Evolutionary conservation across 2,113 vertebrate species (phyloP).

Genomic region (Hoplias malabaricus): DNA sequence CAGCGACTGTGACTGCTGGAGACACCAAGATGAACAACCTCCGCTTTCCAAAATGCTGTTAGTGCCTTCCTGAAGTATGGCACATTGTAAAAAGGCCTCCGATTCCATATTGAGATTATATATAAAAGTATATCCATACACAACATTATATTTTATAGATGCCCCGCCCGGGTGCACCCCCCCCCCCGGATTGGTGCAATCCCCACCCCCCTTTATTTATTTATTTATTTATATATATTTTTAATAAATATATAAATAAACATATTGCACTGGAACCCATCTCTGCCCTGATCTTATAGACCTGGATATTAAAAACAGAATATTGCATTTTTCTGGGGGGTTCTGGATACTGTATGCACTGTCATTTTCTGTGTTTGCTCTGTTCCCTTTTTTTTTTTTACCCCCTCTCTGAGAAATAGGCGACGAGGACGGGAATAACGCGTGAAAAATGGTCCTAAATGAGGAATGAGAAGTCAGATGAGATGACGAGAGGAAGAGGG

Average conservation of each 20-base stretch:
- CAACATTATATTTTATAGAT: constrained; percentile 80
- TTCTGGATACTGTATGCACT: constrained; percentile 45
- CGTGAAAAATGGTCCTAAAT: constrained; percentile 72
- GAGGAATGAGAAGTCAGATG: constrained; percentile 58
- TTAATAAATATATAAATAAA: constrained; percentile 80
- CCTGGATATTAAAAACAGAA: constrained; percentile 83
- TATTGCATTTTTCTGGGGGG: constrained; percentile 76
- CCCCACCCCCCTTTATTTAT: too few relatives aligned
- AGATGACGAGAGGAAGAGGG: neutral
- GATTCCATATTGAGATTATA: constrained; percentile 95
- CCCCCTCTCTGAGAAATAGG: too few relatives aligned
- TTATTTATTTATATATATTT: constrained; percentile 46
- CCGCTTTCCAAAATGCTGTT: constrained; percentile 98
- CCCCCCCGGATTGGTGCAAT: constrained; percentile 63
- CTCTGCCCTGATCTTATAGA: constrained; percentile 83
- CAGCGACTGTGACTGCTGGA: constrained; percentile 93
- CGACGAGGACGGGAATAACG: constrained; percentile 54
- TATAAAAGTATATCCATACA: constrained; percentile 83
- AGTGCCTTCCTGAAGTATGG: constrained; percentile 97
- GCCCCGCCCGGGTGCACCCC: constrained; percentile 51
- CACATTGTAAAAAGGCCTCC: constrained; percentile 95
- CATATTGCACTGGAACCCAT: constrained; percentile 80
- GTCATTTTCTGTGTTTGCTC: constrained; percentile 58
- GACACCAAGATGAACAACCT: constrained; percentile 99
- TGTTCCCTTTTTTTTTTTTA: constrained; percentile 65